Conservation (phyloP, 2,797 vertebrate genomes). For the Dendrocincla tyrannina region DNA sequence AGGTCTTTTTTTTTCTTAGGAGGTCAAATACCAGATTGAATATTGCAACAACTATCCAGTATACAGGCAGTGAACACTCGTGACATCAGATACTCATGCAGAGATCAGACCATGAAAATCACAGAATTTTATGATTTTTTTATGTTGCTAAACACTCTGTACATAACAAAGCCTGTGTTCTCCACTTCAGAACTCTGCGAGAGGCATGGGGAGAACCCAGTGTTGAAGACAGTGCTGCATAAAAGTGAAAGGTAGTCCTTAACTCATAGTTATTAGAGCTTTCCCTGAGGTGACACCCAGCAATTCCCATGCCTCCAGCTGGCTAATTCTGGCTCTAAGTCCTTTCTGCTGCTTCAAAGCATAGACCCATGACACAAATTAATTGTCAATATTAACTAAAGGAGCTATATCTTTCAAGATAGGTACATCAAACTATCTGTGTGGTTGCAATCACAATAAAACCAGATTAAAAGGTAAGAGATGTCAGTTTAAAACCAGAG, state of each 20-base stretch:
- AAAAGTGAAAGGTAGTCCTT: not conserved
- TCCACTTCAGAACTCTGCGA: not conserved
- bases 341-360: not conserved
- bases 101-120: not conserved
- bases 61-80: not conserved
- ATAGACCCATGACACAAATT: not conserved
- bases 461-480: too few species aligned
- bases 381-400: not conserved
- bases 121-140: not conserved
- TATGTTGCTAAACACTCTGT: not conserved
- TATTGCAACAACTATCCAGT: not conserved
- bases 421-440: not conserved
- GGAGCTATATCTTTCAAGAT: not conserved
- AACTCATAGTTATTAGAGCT: not conserved
- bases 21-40: not conserved
- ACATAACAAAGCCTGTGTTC: not conserved
- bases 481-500: too few species aligned
- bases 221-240: not conserved
- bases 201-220: not conserved
- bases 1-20: not conserved
- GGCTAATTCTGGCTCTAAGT: not conserved
- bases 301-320: not conserved
- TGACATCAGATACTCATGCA: not conserved
- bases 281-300: not conserved
- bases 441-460: not conserved